Evolutionary conservation across 1,140 invertebrate species (phyloP).

Genomic region (Drosophila murphyi): DNA sequence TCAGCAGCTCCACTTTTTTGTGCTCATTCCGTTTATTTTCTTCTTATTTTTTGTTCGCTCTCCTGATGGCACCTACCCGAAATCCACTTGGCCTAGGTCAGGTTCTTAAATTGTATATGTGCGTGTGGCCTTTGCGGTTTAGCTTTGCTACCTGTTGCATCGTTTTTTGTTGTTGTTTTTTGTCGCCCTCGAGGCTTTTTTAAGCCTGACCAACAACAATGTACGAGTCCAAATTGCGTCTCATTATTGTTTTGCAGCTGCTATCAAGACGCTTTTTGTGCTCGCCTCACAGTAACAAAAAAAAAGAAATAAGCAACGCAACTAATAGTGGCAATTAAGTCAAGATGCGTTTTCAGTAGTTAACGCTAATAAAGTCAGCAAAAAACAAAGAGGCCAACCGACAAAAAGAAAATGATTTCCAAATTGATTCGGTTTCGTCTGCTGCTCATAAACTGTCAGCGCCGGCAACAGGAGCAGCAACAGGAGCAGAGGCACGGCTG

Average conservation of each 20-base stretch:
- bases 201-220: conserved; percentile 4
- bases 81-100: conserved; percentile 79
- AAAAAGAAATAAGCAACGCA: not conserved
- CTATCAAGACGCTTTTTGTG: conserved; percentile 24
- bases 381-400: not conserved
- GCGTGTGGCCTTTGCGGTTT: conserved; percentile 73
- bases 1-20: conserved; percentile 42
- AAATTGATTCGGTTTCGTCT: conserved; percentile 49
- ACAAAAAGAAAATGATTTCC: conserved; percentile 59
- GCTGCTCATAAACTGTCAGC: conserved; percentile 72
- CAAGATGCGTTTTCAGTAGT: conserved; percentile 66
- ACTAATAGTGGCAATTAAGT: conserved; percentile 78
- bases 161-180: not conserved
- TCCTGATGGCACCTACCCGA: conserved; percentile 65
- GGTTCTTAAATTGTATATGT: conserved; percentile 49
- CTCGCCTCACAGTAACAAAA: conserved; percentile 6
- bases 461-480: conserved; percentile 18
- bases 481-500: not conserved
- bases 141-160: conserved; percentile 71
- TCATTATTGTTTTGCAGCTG: conserved; percentile 69
- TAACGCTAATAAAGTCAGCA: conserved; percentile 61
- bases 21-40: conserved; percentile 12
- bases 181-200: conserved; percentile 42
- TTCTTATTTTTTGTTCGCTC: conserved; percentile 5
- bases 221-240: conserved; percentile 39